Evolutionary conservation across 2,888 invertebrate species (phyloP).

Genomic region (Rugalucina vietnamica): DNA sequence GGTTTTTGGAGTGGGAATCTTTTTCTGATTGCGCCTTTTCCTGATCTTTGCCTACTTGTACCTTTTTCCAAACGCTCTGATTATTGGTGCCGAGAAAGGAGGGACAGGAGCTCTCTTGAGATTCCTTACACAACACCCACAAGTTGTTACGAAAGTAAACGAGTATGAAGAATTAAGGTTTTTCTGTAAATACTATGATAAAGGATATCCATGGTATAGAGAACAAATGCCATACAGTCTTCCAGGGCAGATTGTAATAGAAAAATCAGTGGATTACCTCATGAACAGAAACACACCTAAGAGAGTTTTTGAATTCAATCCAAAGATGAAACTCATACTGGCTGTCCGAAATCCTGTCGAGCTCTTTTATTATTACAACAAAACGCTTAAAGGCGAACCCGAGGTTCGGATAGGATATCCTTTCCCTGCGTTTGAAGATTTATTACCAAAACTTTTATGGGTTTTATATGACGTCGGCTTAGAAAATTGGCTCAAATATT

Average conservation of each 20-base stretch:
- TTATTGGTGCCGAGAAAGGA: not conserved
- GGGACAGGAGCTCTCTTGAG: not conserved
- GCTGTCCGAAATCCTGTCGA: not conserved
- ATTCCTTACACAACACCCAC: not conserved
- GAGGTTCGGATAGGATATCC: no score
- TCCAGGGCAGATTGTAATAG: not conserved
- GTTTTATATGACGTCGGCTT: not conserved
- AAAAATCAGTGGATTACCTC: not conserved
- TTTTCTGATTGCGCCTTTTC: no score
- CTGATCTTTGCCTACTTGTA: no score
- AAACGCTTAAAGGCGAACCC: not conserved
- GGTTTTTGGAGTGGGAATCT: no score
- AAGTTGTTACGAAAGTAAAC: not conserved
- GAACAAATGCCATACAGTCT: not conserved
- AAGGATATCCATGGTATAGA: not conserved
- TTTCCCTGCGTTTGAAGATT: not conserved
- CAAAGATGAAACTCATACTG: not conserved
- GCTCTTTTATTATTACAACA: not conserved
- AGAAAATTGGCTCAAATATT: not conserved
- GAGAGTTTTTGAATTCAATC: not conserved
- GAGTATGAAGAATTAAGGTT: not conserved
- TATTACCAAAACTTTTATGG: not conserved
- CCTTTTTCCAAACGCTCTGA: not conserved
- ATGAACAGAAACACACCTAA: not conserved
- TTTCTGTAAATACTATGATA: not conserved